Conservation (phyloP, 1,140 invertebrate genomes). For the Goniozus legneri region DNA sequence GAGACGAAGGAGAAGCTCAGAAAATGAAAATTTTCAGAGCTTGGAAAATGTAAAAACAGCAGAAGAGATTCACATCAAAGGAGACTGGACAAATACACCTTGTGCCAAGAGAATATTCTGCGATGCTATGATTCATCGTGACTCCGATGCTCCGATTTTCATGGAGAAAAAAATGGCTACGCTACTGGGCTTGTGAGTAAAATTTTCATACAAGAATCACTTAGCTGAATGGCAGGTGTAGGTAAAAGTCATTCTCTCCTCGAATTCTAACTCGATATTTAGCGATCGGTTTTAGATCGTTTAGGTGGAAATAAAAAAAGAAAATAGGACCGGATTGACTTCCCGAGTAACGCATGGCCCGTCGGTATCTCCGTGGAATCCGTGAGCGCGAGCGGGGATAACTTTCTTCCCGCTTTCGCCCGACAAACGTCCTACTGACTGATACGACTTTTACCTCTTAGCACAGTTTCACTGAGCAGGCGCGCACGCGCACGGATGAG, state of each 20-base stretch:
- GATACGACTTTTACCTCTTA: conserved; percentile 40
- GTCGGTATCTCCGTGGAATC: too few species aligned
- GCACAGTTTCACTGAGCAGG: conserved; percentile 34
- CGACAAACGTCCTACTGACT: conserved; percentile 31
- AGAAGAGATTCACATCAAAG: conserved; percentile 41
- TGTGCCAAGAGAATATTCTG: conserved; percentile 76
- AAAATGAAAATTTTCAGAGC: conserved; percentile 48
- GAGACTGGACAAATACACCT: conserved; percentile 68
- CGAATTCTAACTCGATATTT: too few species aligned
- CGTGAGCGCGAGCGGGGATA: too few species aligned
- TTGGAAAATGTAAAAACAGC: conserved; percentile 52
- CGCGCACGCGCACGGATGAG: background rate
- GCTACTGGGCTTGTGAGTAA: conserved; percentile 67
- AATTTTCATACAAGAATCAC: too few species aligned
- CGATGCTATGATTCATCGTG: conserved; percentile 65
- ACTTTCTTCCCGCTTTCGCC: conserved; percentile 36
- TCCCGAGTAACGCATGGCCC: too few species aligned
- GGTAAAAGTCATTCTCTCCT: too few species aligned
- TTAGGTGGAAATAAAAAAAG: too few species aligned
- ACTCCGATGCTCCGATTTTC: conserved; percentile 61
- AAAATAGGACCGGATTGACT: too few species aligned
- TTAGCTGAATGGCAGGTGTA: too few species aligned
- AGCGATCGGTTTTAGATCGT: too few species aligned
- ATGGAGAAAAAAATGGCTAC: conserved; percentile 78
- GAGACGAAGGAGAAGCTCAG: conserved; percentile 43